Conservation (phyloP, 2,888 invertebrate species). For the Drosophila antonietae region DNA sequence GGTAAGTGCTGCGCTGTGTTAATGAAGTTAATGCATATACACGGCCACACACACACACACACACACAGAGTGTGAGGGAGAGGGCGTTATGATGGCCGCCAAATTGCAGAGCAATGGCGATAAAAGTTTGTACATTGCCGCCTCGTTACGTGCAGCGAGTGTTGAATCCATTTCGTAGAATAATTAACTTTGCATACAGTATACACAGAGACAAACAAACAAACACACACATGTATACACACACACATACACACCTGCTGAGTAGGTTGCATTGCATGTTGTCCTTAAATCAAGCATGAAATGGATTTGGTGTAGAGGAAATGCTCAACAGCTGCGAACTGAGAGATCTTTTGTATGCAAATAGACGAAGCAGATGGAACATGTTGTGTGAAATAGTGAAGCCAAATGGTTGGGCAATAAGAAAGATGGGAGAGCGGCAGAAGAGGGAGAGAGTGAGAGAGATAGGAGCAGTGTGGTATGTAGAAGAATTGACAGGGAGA, state of each 20-base stretch:
- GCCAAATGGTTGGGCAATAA: background rate
- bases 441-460: background rate
- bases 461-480: background rate
- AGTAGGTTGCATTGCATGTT: slow-evolving; percentile 26
- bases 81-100: slow-evolving; percentile 39
- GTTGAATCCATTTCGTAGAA: slow-evolving; percentile 61
- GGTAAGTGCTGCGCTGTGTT: slow-evolving; percentile 53
- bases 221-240: background rate
- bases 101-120: slow-evolving; percentile 50
- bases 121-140: slow-evolving; percentile 61
- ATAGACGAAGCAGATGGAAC: background rate
- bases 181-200: slow-evolving; percentile 68
- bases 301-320: slow-evolving; percentile 25
- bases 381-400: background rate
- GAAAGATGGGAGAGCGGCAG: background rate
- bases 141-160: slow-evolving; percentile 57
- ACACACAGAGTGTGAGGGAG: background rate
- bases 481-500: background rate
- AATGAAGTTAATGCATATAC: slow-evolving; percentile 69
- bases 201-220: slow-evolving; percentile 19
- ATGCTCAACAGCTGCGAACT: slow-evolving; percentile 4
- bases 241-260: slow-evolving; percentile 7
- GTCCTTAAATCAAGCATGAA: slow-evolving; percentile 39
- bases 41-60: slow-evolving; percentile 5
- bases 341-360: slow-evolving; percentile 28